Conservation (phyloP, 2,113 vertebrate genomes). For the Macaca fascicularis region T2T-MFA8v1.1 NC_088379.1:105450501-105451000, state of each 20-base stretch:
- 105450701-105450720: background rate
- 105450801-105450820: background rate
- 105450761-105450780: background rate
- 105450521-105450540: background rate
- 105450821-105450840: background rate
- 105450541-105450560: background rate
- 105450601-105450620: background rate
- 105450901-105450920: background rate
- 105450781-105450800: background rate
- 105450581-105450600: background rate
- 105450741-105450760: background rate
- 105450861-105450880: no score
- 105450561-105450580: background rate
- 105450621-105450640: background rate
- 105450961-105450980: background rate
- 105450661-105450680: background rate
- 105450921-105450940: background rate
- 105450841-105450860: background rate
- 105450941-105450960: background rate
- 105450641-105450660: background rate
- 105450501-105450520: background rate
- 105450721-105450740: background rate
- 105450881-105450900: no score
- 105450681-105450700: background rate
- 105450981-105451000: background rate